phyloP scores from a whole-genome alignment of 2,797 vertebrate genomes.

The Adelosebastes latens region DNA sequence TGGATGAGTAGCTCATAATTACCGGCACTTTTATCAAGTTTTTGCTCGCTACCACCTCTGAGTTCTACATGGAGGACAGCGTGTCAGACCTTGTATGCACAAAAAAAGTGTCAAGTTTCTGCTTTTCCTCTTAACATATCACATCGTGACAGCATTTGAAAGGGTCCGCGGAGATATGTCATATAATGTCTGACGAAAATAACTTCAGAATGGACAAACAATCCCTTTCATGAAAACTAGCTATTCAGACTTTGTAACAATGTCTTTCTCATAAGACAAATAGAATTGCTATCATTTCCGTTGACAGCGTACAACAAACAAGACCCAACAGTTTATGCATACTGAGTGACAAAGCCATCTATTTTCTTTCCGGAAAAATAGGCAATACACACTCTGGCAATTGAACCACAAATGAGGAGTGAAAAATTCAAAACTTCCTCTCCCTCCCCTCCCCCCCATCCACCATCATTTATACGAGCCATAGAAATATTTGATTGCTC shows the following conservation, averaged over 20 bases:
- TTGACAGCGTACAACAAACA: conserved; percentile 78
- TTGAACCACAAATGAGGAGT: conserved; percentile 83
- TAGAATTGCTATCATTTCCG: conserved; percentile 79
- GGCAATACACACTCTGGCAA: conserved; percentile 79
- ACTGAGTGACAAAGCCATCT: conserved; percentile 83
- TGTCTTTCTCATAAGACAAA: conserved; percentile 77
- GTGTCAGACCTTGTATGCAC: conserved; percentile 15
- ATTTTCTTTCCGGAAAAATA: conserved; percentile 79
- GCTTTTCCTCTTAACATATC: conserved; percentile 65
- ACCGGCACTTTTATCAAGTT: conserved; percentile 59
- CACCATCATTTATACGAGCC: conserved; percentile 75
- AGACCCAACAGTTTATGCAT: conserved; percentile 78
- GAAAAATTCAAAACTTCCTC: conserved; percentile 76
- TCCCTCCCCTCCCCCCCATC: conserved; percentile 35
- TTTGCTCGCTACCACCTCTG: conserved; percentile 23
- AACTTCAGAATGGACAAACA: conserved; percentile 75
- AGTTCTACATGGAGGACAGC: conserved; percentile 14
- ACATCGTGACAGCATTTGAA: conserved; percentile 62
- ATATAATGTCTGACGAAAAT: conserved; percentile 66
- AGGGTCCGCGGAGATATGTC: conserved; percentile 56
- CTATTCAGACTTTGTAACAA: conserved; percentile 74
- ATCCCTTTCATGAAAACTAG: conserved; percentile 67
- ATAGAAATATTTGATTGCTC: conserved; percentile 82
- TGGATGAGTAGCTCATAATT: conserved; percentile 67
- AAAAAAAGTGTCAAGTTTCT: conserved; percentile 33